Evolutionary conservation across 2,797 vertebrate genomes (phyloP).

Genomic region (Austrolebias charrua): DNA sequence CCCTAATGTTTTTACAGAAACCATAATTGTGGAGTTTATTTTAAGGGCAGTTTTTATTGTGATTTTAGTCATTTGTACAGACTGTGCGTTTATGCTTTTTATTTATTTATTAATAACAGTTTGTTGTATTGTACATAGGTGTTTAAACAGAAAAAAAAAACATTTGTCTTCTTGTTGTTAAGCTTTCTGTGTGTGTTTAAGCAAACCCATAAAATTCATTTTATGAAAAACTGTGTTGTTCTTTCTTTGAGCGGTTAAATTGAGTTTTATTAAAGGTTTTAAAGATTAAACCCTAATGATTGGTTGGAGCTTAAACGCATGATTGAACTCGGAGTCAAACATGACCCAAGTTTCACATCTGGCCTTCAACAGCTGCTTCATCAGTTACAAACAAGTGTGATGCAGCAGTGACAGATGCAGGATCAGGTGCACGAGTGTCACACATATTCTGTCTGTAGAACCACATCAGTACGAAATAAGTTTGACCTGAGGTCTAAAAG

Average conservation of each 20-base stretch:
- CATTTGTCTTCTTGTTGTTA: slow-evolving; percentile 19
- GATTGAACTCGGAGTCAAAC: slow-evolving; percentile 5
- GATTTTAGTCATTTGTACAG: slow-evolving; percentile 46
- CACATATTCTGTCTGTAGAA: neutral
- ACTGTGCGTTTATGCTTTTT: slow-evolving; percentile 42
- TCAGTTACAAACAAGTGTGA: slow-evolving; percentile 5
- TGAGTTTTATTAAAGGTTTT: neutral
- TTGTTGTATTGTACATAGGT: slow-evolving; percentile 44
- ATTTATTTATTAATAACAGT: slow-evolving; percentile 68
- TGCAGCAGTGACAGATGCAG: slow-evolving; percentile 53
- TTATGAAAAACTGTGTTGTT: slow-evolving; percentile 15
- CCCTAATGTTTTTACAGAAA: slow-evolving; percentile 18
- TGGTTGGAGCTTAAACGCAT: slow-evolving; percentile 12
- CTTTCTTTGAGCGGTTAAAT: slow-evolving; percentile 12
- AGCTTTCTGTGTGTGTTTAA: slow-evolving; percentile 6
- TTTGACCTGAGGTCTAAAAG: neutral
- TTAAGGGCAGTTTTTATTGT: slow-evolving; percentile 35
- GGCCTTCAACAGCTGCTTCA: slow-evolving; percentile 1
- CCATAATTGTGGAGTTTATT: slow-evolving; percentile 26
- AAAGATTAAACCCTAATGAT: slow-evolving; percentile 5
- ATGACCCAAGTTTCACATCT: slow-evolving; percentile 16
- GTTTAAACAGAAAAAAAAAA: slow-evolving; percentile 27
- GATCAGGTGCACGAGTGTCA: slow-evolving; percentile 45
- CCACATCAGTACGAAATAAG: neutral
- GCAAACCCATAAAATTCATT: slow-evolving; percentile 33